phyloP scores from a whole-genome alignment of 2,888 invertebrate genomes.

The Megamerina dolium region DNA sequence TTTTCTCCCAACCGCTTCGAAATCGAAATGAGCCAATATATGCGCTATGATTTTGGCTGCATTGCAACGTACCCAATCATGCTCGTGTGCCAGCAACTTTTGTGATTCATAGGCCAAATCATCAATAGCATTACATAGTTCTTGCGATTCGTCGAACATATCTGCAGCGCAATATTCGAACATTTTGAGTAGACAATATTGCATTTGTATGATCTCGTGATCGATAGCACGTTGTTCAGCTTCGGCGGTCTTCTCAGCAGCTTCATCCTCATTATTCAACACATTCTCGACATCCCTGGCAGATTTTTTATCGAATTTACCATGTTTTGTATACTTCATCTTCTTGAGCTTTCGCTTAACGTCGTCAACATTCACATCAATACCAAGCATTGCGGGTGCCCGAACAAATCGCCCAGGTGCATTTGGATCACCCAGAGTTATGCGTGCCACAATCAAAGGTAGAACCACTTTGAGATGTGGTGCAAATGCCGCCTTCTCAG shows the following conservation, averaged over 20 bases:
- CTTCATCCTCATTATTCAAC: slow-evolving; percentile 16
- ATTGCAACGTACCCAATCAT: slow-evolving; percentile 78
- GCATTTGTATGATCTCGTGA: slow-evolving; percentile 68
- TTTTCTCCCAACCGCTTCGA: slow-evolving; percentile 53
- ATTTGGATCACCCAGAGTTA: slow-evolving; percentile 50
- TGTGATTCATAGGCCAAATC: slow-evolving; percentile 63
- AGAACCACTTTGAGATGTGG: slow-evolving; percentile 58
- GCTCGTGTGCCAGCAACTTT: slow-evolving; percentile 69
- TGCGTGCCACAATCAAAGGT: slow-evolving; percentile 53
- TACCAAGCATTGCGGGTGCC: slow-evolving; percentile 44
- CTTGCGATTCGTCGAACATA: slow-evolving; percentile 50
- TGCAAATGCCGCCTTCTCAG: slow-evolving; percentile 68
- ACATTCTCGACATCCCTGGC: slow-evolving; percentile 18
- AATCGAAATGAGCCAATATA: slow-evolving; percentile 61
- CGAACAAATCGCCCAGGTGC: slow-evolving; percentile 58
- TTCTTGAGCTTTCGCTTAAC: background rate
- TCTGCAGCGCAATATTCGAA: slow-evolving; percentile 58
- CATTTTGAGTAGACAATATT: slow-evolving; percentile 66
- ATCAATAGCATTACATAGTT: slow-evolving; percentile 46
- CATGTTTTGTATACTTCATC: too few relatives aligned
- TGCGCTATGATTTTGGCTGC: slow-evolving; percentile 71
- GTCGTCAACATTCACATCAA: slow-evolving; percentile 15
- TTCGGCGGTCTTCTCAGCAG: slow-evolving; percentile 45
- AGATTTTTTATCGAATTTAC: too few relatives aligned
- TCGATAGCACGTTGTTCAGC: slow-evolving; percentile 61